Conservation (phyloP, 1,140 invertebrate genomes). For the Varroa destructor region DNA sequence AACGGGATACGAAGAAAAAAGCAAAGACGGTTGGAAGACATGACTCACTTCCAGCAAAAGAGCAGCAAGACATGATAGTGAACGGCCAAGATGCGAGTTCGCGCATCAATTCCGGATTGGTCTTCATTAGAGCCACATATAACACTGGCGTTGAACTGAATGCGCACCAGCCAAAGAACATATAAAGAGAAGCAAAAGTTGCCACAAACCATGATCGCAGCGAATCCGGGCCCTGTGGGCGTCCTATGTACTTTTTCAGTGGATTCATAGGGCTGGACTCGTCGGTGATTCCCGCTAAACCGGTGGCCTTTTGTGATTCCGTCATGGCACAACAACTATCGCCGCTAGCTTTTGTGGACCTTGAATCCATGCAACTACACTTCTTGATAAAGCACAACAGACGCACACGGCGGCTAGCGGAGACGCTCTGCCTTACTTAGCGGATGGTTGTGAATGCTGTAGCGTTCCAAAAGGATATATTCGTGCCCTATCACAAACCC, state of each 20-base stretch:
- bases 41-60: conserved; percentile 19
- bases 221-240: conserved; percentile 15
- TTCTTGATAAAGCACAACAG: too few relatives aligned
- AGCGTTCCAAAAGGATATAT: too few relatives aligned
- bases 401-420: too few relatives aligned
- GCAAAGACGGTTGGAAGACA: background rate
- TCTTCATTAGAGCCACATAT: conserved; percentile 20
- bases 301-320: too few relatives aligned
- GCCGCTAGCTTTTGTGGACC: too few relatives aligned
- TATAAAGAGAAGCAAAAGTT: conserved; percentile 1
- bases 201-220: background rate
- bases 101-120: background rate
- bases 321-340: too few relatives aligned
- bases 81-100: conserved; percentile 25
- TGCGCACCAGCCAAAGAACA: conserved; percentile 24
- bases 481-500: too few relatives aligned
- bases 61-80: conserved; percentile 20
- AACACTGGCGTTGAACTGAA: conserved; percentile 18
- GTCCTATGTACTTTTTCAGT: conserved; percentile 12
- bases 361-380: too few relatives aligned
- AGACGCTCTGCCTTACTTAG: too few relatives aligned
- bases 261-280: background rate
- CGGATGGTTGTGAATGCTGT: too few relatives aligned
- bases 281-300: too few relatives aligned
- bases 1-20: too few relatives aligned